Percentiles rank a stretch among this genome's conserved stretches.
Conservation (phyloP, 2,888 invertebrate genomes). For the Nymphalis urticae region DNA sequence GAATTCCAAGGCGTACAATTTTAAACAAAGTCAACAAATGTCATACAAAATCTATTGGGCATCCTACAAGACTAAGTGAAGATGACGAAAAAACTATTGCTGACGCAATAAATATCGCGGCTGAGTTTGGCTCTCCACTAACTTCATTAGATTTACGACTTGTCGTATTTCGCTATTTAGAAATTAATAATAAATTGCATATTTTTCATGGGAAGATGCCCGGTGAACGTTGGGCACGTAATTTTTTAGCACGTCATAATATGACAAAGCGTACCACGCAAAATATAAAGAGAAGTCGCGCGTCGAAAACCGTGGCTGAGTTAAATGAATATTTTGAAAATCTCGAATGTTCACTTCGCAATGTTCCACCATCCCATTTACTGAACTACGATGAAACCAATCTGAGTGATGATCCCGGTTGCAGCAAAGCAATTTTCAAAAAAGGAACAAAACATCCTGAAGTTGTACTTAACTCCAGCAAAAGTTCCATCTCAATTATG, state of each 20-base stretch:
- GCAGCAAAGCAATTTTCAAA: background rate
- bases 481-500: slow-evolving; percentile 40
- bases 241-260: slow-evolving; percentile 24
- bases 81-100: slow-evolving; percentile 37
- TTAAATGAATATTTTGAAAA: slow-evolving; percentile 1
- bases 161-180: slow-evolving; percentile 32
- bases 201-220: slow-evolving; percentile 34
- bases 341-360: slow-evolving; percentile 8
- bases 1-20: slow-evolving; percentile 37
- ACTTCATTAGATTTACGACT: slow-evolving; percentile 35
- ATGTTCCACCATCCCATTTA: slow-evolving; percentile 5
- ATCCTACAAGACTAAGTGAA: slow-evolving; percentile 30
- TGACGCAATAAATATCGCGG: slow-evolving; percentile 29
- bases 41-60: slow-evolving; percentile 36
- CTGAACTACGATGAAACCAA: slow-evolving; percentile 19
- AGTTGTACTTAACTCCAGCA: slow-evolving; percentile 30
- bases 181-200: slow-evolving; percentile 24
- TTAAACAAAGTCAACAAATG: too few species aligned
- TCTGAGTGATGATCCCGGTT: slow-evolving; percentile 6
- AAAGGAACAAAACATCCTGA: slow-evolving; percentile 10
- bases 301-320: slow-evolving; percentile 4
- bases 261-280: slow-evolving; percentile 11
- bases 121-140: slow-evolving; percentile 37
- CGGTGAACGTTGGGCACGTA: slow-evolving; percentile 30
- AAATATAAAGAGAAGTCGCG: background rate